Base-by-base conservation (phyloP, 2,113 vertebrate genomes). In the Carollia perspicillata region DNA sequence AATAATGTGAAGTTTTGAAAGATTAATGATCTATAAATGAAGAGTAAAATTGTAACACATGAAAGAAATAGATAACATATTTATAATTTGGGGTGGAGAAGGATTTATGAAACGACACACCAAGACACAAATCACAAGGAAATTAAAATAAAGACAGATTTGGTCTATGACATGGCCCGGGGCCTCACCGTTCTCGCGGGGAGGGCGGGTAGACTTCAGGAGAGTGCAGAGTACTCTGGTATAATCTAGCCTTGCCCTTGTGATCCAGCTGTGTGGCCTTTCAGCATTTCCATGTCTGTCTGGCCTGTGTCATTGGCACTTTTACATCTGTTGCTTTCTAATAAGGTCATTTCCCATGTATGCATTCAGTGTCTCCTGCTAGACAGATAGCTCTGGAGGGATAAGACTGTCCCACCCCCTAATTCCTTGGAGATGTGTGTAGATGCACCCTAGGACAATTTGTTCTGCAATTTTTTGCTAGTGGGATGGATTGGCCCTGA, bases 301-400 rank as follows among this genome's bases (percentile, higher is more conserved):
- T 95, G 93, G 80, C 47, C 74, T 92, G 91, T 75, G 90, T 87
- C 91, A 95, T 89, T 72, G 87, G 93, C 87, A 78, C 79, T 95
- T 92, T 77, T 5, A 55, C 75, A 47, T 60, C 75, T 51, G 71
- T 2, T 95, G 65, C 75, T 84, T 95, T 97, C 93, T 93, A 81
- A 28, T 77, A 84, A 95, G 49, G 42, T 63, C 79, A 84, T 84
- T 94, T 78, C 74, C 75, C 37, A 3, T 35, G 69, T 42, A 40
- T 28, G 30, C 10, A 42, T 65, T 95, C 72, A 44, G 30, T 84
- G 84, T 95, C 47, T 44, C 55, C 18, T 58, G 53, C 42, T 86
- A 79, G 80, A 74, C 5, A 2, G 74, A 90, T 37, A 47, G 49
- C 20, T 95, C 71, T 94, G 42, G 23, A 60, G 69, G 58, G 44